Percentiles rank a stretch among this genome's conserved stretches.
These are phyloP conservation scores for Perizoma flavofasciatum DNA, from an alignment of 2,888 invertebrate species.

Conservation along the genomic window DNA sequence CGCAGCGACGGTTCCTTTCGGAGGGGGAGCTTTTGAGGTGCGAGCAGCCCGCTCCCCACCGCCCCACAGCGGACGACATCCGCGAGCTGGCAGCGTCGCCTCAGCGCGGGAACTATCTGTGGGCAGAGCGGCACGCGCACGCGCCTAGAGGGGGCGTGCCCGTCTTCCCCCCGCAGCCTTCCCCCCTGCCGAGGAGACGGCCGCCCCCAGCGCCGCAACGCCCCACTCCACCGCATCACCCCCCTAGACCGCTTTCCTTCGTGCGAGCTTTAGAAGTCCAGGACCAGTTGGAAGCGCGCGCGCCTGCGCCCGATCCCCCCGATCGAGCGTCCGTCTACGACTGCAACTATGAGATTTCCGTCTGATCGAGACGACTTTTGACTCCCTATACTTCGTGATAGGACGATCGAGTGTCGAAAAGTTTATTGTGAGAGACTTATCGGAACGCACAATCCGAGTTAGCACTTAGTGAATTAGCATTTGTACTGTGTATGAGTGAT, in stretches of 20 bases:
- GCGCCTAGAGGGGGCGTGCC: conserved; percentile 62
- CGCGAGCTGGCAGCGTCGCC: conserved; percentile 94
- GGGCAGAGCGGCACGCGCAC: conserved; percentile 77
- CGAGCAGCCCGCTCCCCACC: conserved; percentile 88
- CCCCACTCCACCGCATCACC: conserved; percentile 72
- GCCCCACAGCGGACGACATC: conserved; percentile 87
- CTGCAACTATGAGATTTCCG: conserved; percentile 97
- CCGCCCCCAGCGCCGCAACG: conserved; percentile 71
- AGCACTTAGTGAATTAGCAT: conserved; percentile 28
- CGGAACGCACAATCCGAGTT: conserved; percentile 29
- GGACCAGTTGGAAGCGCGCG: conserved; percentile 92
- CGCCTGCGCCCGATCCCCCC: conserved; percentile 83
- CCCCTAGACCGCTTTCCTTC: conserved; percentile 92
- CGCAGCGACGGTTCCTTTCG: conserved; percentile 91
- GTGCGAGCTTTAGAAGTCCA: conserved; percentile 95
- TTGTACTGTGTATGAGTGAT: conserved; percentile 22
- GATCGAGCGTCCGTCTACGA: conserved; percentile 96
- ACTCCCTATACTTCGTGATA: conserved; percentile 5
- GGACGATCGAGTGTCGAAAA: conserved; percentile 6
- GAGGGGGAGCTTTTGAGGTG: conserved; percentile 92
- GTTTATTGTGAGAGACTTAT: conserved; percentile 9
- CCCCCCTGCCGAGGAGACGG: conserved; percentile 61
- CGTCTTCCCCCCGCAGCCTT: conserved; percentile 70
- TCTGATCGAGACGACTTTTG: conserved; percentile 82
- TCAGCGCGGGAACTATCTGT: conserved; percentile 85